Evolutionary conservation across 1,140 invertebrate genomes (phyloP).

Genomic region (Diorhabda elongata): DNA sequence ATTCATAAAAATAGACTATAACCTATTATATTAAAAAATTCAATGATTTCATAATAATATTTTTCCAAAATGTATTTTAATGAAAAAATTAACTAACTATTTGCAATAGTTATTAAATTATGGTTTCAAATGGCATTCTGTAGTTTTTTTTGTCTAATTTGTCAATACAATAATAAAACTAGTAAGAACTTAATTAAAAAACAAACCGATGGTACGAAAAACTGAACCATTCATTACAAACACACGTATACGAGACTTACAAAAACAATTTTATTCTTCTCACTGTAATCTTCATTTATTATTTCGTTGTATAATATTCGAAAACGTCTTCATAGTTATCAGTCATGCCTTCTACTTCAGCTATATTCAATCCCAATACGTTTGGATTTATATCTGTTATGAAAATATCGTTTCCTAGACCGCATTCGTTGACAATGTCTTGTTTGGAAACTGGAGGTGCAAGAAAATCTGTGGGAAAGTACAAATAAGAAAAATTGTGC

Average conservation of each 20-base stretch:
- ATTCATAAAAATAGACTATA: no score
- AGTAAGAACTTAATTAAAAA: neutral
- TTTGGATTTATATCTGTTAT: conserved; percentile 55
- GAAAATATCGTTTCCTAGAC: conserved; percentile 51
- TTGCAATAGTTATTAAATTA: no score
- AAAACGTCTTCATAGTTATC: conserved; percentile 55
- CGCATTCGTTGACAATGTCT: conserved; percentile 57
- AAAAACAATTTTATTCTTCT: neutral
- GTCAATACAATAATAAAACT: no score
- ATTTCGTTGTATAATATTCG: conserved; percentile 48
- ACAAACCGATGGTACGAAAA: conserved; percentile 7
- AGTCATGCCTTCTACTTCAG: conserved; percentile 51
- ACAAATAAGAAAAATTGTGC: no score
- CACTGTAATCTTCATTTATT: neutral
- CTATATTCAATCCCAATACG: conserved; percentile 50
- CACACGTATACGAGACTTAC: neutral
- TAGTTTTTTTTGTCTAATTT: no score
- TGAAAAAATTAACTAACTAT: no score
- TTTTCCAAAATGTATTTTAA: no score
- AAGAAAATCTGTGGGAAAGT: conserved; percentile 50
- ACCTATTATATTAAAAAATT: no score
- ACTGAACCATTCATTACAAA: conserved; percentile 10
- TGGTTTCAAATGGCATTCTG: no score
- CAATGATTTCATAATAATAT: no score
- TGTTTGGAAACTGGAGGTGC: conserved; percentile 56